These are phyloP conservation scores for Sussaba pulchella DNA, from an alignment of 2,888 invertebrate genomes.

Conservation along the genomic window DNA sequence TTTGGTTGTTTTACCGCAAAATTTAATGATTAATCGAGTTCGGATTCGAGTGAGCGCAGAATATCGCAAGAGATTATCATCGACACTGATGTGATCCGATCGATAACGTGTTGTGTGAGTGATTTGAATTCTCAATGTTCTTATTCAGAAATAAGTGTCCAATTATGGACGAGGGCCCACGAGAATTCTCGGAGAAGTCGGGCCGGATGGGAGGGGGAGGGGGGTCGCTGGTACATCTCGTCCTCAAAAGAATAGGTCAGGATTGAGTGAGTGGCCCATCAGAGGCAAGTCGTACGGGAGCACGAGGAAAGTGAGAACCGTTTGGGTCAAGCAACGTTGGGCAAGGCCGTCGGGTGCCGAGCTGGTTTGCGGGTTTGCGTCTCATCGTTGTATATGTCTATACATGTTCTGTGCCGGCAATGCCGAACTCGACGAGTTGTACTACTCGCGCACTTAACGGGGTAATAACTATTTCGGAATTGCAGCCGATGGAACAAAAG, in stretches of 20 bases:
- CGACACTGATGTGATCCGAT: background rate
- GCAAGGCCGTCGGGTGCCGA: constrained; percentile 39
- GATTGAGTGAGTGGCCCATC: constrained; percentile 21
- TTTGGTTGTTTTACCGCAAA: too few species aligned
- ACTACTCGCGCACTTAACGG: too few species aligned
- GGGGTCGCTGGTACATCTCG: too few species aligned
- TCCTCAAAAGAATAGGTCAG: constrained; percentile 41
- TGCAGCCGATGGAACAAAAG: background rate
- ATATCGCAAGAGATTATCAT: background rate
- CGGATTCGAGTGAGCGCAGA: background rate
- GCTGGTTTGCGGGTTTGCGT: constrained; percentile 17
- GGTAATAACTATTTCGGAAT: constrained; percentile 23
- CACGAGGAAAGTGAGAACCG: constrained; percentile 45
- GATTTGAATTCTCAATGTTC: background rate
- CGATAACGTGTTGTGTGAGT: background rate
- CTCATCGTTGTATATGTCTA: constrained; percentile 8
- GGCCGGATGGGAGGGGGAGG: too few species aligned
- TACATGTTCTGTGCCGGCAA: background rate
- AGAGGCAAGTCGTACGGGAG: constrained; percentile 14
- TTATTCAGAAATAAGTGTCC: background rate
- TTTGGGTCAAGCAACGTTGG: constrained; percentile 22
- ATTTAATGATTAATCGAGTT: too few species aligned
- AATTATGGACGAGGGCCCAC: background rate
- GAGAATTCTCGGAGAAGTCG: background rate
- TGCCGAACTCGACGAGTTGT: too few species aligned